phyloP scores from a whole-genome alignment of 2,797 vertebrate species.

The Syndactyla subalaris region DNA sequence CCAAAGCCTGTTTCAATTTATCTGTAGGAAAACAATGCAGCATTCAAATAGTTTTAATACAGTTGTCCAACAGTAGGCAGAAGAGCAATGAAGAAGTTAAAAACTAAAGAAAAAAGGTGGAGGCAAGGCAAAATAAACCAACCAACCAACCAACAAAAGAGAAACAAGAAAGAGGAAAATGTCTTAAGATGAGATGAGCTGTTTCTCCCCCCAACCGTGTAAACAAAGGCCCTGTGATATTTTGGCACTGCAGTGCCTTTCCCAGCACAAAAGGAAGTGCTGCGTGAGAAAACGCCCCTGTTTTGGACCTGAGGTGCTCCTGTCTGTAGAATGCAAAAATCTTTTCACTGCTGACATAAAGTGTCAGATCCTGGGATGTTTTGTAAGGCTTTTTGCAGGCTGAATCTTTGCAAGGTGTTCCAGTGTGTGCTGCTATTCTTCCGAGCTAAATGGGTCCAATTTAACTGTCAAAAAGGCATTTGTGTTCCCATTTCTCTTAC shows the following conservation, averaged over 20 bases:
- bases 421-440: conserved; percentile 71
- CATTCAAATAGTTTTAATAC: accelerated
- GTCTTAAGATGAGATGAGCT: neutral
- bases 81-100: neutral
- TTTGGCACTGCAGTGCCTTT: conserved; percentile 12
- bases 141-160: neutral
- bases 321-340: conserved; percentile 63
- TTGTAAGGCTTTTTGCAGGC: conserved; percentile 54
- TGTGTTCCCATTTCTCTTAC: conserved; percentile 71
- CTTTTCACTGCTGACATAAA: conserved; percentile 64
- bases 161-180: neutral
- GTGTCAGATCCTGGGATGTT: conserved; percentile 64
- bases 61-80: neutral
- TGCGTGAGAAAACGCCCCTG: conserved; percentile 15
- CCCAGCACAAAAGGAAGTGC: conserved; percentile 40
- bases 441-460: conserved; percentile 69
- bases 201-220: neutral
- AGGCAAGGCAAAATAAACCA: neutral
- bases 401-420: conserved; percentile 72
- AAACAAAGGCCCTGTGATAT: neutral
- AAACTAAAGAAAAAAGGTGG: neutral
- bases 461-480: conserved; percentile 77
- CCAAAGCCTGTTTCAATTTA: neutral
- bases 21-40: neutral
- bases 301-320: conserved; percentile 46